Base-by-base conservation (phyloP, 2,888 invertebrate genomes). In the Apotomis capreana region DNA sequence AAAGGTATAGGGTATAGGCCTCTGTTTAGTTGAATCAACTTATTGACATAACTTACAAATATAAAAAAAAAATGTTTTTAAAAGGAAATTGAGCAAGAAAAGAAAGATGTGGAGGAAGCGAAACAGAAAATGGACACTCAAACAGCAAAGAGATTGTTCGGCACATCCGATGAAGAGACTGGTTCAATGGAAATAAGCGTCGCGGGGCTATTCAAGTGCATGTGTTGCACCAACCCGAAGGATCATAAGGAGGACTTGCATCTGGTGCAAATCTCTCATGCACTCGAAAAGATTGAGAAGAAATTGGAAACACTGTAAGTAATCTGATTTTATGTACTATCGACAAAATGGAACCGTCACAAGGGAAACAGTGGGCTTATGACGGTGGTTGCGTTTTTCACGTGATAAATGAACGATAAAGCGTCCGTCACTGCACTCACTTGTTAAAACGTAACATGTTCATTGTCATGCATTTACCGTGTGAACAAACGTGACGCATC, bases 181-280 rank as follows among this genome's bases (percentile, higher is more conserved):
- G 98, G 98, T 0, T 96, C 97, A 0, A 94, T 98, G 70, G 98
- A 98, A 86, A 95, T 97, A 78, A 96, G 97, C 0, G 89, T 98
- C 40, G 96, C 98, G 5, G 98, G 98, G 0, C 90, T 98, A 0
- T 98, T 98, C 92, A 96, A 96, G 69, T 97, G 97, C 80, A 95
- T 98, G 94, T 95, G 97, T 74, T 98, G 98, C 84, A 98, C 97
- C 0, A 97, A 98, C 83, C 97, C 97, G 6, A 96, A 97, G 81
- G 96, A 97, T 9, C 95, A 96, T 36, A 97, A 97, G 79, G 97
- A 98, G 77, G 96, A 97, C 76, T 94, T 96, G 69, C 97, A 98
- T 85, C 92, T 98, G 0, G 94, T 97, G 44, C 95, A 96, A 73
- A 98, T 98, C 68, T 96, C 97, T 0, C 96, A 96, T 72, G 95